These are phyloP conservation scores for Tribolium freemani DNA, from an alignment of 2,888 invertebrate genomes.

Conservation along the genomic window DNA sequence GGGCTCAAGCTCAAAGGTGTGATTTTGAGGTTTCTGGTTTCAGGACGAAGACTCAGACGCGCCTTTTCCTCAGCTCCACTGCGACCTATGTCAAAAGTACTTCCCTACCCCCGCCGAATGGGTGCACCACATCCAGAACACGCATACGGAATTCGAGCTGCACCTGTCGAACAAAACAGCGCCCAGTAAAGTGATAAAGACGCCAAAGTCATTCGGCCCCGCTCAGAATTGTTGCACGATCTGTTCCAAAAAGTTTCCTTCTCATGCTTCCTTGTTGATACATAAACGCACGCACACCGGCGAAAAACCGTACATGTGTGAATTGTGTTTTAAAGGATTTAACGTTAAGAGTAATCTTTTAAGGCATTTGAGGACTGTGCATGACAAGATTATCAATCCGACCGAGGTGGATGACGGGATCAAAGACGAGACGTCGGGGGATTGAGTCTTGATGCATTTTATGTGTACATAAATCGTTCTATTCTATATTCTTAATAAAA, in stretches of 20 bases:
- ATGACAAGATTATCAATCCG: constrained; percentile 75
- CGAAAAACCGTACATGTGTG: constrained; percentile 81
- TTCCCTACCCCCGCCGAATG: constrained; percentile 87
- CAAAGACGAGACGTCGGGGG: constrained; percentile 28
- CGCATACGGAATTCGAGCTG: constrained; percentile 85
- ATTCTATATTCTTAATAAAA: constrained; percentile 37
- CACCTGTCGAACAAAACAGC: constrained; percentile 82
- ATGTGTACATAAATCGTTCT: constrained; percentile 32
- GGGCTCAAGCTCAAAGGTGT: neutral
- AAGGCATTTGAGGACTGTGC: constrained; percentile 81
- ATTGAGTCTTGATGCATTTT: constrained; percentile 32
- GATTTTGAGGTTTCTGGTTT: constrained; percentile 60
- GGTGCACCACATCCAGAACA: constrained; percentile 88
- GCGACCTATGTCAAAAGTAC: constrained; percentile 82
- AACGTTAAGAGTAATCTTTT: constrained; percentile 84
- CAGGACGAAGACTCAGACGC: constrained; percentile 78
- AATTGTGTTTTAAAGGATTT: constrained; percentile 82
- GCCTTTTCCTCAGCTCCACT: constrained; percentile 79
- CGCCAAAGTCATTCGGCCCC: constrained; percentile 39
- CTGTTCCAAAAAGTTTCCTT: constrained; percentile 82
- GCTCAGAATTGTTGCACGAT: constrained; percentile 70
- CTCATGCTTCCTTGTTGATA: constrained; percentile 84
- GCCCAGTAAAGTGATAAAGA: constrained; percentile 67
- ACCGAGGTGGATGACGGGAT: constrained; percentile 58
- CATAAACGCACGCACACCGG: constrained; percentile 83